Conservation (phyloP, 23 tunicate species). For the Styela plicata region DNA sequence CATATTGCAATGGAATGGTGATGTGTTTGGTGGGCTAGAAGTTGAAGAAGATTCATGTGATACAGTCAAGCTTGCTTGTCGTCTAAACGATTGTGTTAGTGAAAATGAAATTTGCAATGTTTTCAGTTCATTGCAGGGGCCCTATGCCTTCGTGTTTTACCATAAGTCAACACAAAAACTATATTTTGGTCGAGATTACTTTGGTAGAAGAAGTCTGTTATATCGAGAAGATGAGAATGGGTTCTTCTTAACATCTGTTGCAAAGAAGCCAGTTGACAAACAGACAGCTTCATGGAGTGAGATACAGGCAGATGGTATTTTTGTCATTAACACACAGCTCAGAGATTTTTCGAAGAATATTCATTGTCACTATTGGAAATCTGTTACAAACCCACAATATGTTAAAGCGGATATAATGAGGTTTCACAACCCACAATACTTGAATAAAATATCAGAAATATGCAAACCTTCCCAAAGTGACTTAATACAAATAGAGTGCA, state of each 20-base stretch:
- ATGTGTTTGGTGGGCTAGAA: constrained; percentile 74
- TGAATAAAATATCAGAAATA: background rate
- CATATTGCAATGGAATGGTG: constrained; percentile 86
- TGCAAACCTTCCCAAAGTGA: background rate
- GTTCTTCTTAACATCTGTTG: constrained; percentile 31
- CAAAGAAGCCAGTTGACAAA: background rate
- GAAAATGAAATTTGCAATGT: constrained; percentile 19
- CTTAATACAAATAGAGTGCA: background rate
- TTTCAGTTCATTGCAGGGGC: constrained; percentile 52
- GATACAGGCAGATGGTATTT: constrained; percentile 53
- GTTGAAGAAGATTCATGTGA: constrained; percentile 49
- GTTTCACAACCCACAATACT: background rate
- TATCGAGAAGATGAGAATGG: background rate
- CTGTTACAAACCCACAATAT: constrained; percentile 21
- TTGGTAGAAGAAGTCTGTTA: constrained; percentile 80
- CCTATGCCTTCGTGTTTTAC: constrained; percentile 71
- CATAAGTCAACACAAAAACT: constrained; percentile 34
- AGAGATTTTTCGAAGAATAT: background rate
- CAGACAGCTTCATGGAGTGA: constrained; percentile 44
- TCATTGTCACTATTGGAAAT: constrained; percentile 45
- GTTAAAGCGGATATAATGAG: background rate
- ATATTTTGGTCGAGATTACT: constrained; percentile 83
- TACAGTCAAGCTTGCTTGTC: constrained; percentile 34
- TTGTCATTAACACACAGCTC: background rate
- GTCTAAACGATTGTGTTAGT: constrained; percentile 10